Evolutionary conservation across 1,140 invertebrate genomes (phyloP), one percentile per base, ranked within the genome.

Genomic region (Phymastichus coffea): DNA sequence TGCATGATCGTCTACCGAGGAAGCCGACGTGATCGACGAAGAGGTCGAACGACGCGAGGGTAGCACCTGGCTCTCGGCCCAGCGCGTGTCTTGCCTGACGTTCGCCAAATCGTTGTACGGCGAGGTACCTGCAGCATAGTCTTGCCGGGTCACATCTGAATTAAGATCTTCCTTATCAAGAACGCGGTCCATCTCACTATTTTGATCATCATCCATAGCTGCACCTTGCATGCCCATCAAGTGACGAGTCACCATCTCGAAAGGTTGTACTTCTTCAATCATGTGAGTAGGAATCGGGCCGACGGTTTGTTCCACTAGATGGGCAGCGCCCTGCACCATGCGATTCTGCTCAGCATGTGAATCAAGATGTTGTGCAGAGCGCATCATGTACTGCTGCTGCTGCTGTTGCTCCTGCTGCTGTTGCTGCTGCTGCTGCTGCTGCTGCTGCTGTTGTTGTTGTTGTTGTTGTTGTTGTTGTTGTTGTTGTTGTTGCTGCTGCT

Each of bases 1-100:
- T 2, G 77, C 63, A 59, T 83, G 80, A 51, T 80, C 81, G 15
- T 81, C 80, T 23, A 82, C 73, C 48, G 86, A 86, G 2, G 82
- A 82, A 46, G 86, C 83, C 4, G 85, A 87, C 26, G 84, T 83
- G 25, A 83, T 84, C 25, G 85, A 88, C 2, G 85, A 88, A 0
- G 86, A 87, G 3, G 87, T 88, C 1, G 87, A 88, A 57, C 87
- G 70, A 55, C 87, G 74, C 10, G 79, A 81, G 3, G 87, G 88
- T 57, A 89, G 80, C 33, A 90, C 81, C 66, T 87, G 86, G 64
- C 85, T 87, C 61, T 90, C 88, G 4, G 86, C 83, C 87, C 88
- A 89, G 67, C 88, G 86, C 10, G 86, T 84, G 67, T 85, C 83
- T n/a, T 79, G 82, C 22, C 83, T 77, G 1, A 69, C 68, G 6